Evolutionary conservation across 2,797 vertebrate species (phyloP), one percentile per base, ranked within the genome.

Genomic region (Okamejei kenojei): DNA sequence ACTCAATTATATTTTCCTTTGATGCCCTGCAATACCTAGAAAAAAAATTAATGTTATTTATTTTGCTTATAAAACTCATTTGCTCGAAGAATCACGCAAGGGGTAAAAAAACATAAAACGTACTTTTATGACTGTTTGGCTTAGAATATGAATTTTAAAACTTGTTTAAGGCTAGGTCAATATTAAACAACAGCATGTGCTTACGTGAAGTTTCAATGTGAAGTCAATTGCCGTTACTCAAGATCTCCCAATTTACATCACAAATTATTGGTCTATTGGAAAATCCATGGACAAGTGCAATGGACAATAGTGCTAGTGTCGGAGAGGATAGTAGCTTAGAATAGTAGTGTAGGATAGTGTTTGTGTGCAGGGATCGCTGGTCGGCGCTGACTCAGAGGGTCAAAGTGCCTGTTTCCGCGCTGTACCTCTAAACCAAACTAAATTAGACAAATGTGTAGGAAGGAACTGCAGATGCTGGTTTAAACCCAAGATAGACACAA

Each of bases 41-140:
- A 45, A 74, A 90, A 76, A 92, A 76, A 54, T 76, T 35, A 54
- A 38, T 29, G 13, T 58, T 74, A 74, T 76, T 92, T 76, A 54
- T 45, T 76, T 58, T 92, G 32, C 71, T 74, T 76, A 21, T 92
- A 76, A 92, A 76, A 17, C 68, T 91, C 26, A 35, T 92, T 74
- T 92, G 15, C 35, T 45, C 21, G 13, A 92, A 76, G 71, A 76
- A 74, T 92, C 35, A 92, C 35, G 21, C 90, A 74, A 91, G 38
- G 90, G 35, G 65, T 91, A 74, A 13, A 80, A 38, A 74, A 73
- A 38, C 65, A 73, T 90, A 32, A 6, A 90, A 73, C 71, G 17
- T 38, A 63, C 1, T 90, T 32, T n/a, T 90, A 38, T 91, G 68
- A 45, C 3, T 26, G n/a, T 45, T 10, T 5, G 65, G 90, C 17